Evolutionary conservation across 2,113 vertebrate genomes (phyloP).

Genomic region (Scolopax mira): DNA sequence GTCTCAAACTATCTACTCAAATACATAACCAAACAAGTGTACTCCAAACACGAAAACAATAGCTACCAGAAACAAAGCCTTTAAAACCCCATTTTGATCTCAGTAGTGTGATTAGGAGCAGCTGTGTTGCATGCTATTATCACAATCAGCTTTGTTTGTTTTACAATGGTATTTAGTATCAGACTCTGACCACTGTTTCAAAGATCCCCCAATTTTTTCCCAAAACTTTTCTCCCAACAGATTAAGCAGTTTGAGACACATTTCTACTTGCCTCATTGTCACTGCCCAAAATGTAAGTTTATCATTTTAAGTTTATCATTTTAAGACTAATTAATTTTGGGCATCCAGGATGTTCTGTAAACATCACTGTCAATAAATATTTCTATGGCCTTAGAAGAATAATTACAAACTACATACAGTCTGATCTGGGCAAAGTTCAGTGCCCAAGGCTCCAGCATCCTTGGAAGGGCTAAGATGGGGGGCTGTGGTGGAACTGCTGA

Average conservation of each 20-base stretch:
- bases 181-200: neutral
- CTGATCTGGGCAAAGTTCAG: neutral
- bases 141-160: neutral
- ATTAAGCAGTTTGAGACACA: neutral
- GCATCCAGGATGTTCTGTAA: neutral
- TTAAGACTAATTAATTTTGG: neutral
- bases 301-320: neutral
- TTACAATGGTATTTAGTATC: neutral
- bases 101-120: neutral
- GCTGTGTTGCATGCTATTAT: neutral
- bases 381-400: neutral
- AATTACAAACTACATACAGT: neutral
- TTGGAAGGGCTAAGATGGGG: neutral
- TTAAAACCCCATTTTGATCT: neutral
- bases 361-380: neutral
- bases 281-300: neutral
- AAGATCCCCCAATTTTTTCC: neutral
- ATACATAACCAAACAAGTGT: neutral
- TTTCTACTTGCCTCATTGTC: neutral
- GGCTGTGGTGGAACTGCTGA: accelerated
- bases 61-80: neutral
- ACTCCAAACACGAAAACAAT: neutral
- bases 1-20: neutral
- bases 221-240: neutral
- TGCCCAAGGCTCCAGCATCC: neutral